phyloP scores from a whole-genome alignment of 2,797 vertebrate species.

The Geotrypetes seraphini region DNA sequence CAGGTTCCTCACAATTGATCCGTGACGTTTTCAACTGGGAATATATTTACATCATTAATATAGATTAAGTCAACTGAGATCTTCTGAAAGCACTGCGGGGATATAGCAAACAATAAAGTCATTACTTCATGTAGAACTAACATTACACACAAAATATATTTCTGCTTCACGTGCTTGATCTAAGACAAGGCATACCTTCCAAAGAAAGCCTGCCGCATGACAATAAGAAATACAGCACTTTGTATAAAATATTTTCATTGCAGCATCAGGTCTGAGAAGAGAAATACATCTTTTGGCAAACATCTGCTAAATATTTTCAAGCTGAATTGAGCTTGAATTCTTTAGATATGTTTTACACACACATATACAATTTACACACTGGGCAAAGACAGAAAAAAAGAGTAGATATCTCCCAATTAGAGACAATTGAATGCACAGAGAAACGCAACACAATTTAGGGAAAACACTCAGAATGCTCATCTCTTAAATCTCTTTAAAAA shows the following conservation, averaged over 20 bases:
- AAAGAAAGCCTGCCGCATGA: no score
- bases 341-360: no score
- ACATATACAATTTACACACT: no score
- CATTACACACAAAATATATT: no score
- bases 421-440: not conserved
- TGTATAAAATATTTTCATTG: no score
- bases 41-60: conserved; percentile 67
- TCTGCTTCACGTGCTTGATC: no score
- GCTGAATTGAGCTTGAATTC: conserved; percentile 34
- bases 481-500: conserved; percentile 39
- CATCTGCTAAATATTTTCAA: conserved; percentile 28
- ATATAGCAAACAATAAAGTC: no score
- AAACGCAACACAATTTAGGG: not conserved
- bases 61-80: conserved; percentile 48
- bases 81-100: conserved; percentile 23
- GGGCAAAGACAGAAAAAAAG: not conserved
- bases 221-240: no score
- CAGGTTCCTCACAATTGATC: conserved; percentile 67
- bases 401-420: conserved; percentile 4
- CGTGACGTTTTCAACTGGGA: conserved; percentile 58
- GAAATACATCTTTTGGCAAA: no score
- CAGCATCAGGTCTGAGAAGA: no score
- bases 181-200: no score
- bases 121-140: no score
- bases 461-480: conserved; percentile 13